A percentile compares a stretch with the other conserved stretches of the same genome.
phyloP scores from a whole-genome alignment of 2,888 invertebrate genomes.

The Rotaria socialis region DNA sequence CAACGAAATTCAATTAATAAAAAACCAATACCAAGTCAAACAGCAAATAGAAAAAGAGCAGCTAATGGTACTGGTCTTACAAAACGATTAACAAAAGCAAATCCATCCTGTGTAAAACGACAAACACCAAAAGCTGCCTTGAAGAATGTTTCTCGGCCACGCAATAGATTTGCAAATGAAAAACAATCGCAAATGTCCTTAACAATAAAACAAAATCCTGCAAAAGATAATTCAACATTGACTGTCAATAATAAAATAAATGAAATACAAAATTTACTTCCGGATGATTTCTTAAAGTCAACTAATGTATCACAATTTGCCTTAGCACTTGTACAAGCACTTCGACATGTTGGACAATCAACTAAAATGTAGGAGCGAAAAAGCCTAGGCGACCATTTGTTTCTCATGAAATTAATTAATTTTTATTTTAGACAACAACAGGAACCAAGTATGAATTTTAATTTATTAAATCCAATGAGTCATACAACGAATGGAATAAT shows the following conservation, averaged over 20 bases:
- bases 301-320: neutral
- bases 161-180: neutral
- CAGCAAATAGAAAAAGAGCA: neutral
- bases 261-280: neutral
- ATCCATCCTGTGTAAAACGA: neutral
- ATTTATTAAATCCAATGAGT: neutral
- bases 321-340: neutral
- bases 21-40: neutral
- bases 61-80: neutral
- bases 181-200: neutral
- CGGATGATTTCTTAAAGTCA: neutral
- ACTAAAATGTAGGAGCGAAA: neutral
- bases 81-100: neutral
- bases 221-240: neutral
- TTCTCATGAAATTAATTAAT: neutral
- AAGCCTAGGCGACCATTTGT: neutral
- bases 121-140: constrained; percentile 8
- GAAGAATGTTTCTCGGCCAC: neutral
- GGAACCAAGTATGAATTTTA: neutral
- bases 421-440: neutral
- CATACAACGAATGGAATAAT: neutral
- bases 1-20: neutral
- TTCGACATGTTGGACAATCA: constrained; percentile 16
- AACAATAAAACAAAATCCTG: neutral
- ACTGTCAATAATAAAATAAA: neutral